Percentiles rank a stretch among this genome's conserved stretches.
These are phyloP conservation scores for Heloderma charlesbogerti DNA, from an alignment of 2,113 vertebrate genomes.

Conservation along the genomic window DNA sequence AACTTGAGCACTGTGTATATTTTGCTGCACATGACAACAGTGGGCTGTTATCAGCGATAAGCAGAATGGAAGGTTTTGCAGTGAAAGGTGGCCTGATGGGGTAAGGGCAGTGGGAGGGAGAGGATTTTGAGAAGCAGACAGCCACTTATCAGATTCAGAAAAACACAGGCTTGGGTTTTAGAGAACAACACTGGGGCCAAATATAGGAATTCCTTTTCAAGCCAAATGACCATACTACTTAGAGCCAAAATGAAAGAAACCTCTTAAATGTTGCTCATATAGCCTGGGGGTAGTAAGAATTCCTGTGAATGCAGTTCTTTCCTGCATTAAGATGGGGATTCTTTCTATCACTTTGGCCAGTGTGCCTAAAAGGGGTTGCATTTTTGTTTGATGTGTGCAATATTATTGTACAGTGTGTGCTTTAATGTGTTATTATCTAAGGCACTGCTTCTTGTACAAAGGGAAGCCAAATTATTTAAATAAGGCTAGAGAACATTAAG, in stretches of 20 bases:
- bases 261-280: not conserved
- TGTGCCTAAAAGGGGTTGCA: not conserved
- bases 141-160: slow-evolving; percentile 31
- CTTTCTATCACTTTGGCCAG: not conserved
- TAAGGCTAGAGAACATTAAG: not conserved
- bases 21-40: slow-evolving; percentile 19
- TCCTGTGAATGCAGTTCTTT: not conserved
- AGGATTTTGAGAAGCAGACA: slow-evolving; percentile 13
- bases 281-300: not conserved
- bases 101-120: slow-evolving; percentile 12
- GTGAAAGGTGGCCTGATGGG: not conserved
- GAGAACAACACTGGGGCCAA: not conserved
- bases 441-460: not conserved
- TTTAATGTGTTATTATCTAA: not conserved
- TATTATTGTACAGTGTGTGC: not conserved
- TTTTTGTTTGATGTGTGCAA: not conserved
- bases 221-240: not conserved
- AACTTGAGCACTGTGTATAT: slow-evolving; percentile 20
- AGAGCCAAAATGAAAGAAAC: not conserved
- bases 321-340: not conserved
- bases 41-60: slow-evolving; percentile 37
- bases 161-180: slow-evolving; percentile 1
- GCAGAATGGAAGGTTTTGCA: slow-evolving; percentile 33
- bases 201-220: slow-evolving; percentile 23
- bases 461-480: not conserved